phyloP scores from a whole-genome alignment of 2,113 vertebrate species.

The Crotalus helleri region DNA sequence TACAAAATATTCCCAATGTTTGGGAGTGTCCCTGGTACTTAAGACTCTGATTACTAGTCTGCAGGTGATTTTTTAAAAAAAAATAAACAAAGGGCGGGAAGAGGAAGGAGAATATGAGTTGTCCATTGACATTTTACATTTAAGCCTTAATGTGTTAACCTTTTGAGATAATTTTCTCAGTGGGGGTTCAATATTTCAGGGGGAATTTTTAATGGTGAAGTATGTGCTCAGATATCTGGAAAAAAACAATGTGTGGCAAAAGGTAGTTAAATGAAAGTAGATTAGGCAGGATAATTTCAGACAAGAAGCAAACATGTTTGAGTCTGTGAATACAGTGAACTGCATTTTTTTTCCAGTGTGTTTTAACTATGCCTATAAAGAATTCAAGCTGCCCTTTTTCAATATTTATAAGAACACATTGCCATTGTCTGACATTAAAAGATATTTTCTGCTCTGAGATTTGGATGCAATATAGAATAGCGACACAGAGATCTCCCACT shows the following conservation, averaged over 20 bases:
- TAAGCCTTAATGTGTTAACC: conserved; percentile 52
- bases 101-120: conserved; percentile 27
- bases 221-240: conserved; percentile 46
- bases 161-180: conserved; percentile 65
- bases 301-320: conserved; percentile 29
- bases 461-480: background rate
- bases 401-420: conserved; percentile 34
- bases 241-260: conserved; percentile 61
- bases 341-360: conserved; percentile 24
- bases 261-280: conserved; percentile 47
- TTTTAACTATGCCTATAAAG: conserved; percentile 16
- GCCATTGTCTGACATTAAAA: conserved; percentile 17
- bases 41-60: conserved; percentile 21
- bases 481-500: accelerated
- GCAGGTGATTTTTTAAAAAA: background rate
- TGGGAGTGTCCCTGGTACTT: background rate
- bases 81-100: background rate
- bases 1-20: background rate
- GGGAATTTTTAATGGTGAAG: conserved; percentile 59
- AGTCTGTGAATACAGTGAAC: conserved; percentile 34
- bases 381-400: conserved; percentile 35
- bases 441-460: conserved; percentile 19
- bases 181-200: conserved; percentile 57
- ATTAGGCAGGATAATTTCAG: conserved; percentile 43
- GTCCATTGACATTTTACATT: conserved; percentile 59